Evolutionary conservation across 1,140 invertebrate species (phyloP).

Genomic region (Drosophila pandora): DNA sequence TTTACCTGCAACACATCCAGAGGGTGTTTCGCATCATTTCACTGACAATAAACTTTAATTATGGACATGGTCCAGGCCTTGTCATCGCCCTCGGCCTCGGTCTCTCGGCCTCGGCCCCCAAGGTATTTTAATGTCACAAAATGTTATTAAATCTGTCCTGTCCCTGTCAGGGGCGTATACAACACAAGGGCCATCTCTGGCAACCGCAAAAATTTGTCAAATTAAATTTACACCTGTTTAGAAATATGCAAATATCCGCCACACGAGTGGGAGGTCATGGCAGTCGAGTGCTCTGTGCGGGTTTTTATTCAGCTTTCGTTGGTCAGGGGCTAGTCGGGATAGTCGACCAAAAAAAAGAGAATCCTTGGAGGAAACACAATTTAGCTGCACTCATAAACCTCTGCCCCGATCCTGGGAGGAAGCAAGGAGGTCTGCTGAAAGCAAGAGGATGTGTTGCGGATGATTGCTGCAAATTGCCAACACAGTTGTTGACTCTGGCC

Average conservation of each 20-base stretch:
- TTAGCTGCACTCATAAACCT: constrained; percentile 44
- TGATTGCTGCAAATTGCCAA: constrained; percentile 71
- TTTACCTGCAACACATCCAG: constrained; percentile 9
- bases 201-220: constrained; percentile 52
- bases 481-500: constrained; percentile 52
- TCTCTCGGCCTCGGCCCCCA: not conserved
- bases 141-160: constrained; percentile 37
- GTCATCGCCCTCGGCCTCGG: not conserved
- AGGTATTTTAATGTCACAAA: constrained; percentile 31
- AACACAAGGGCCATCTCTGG: constrained; percentile 3
- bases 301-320: constrained; percentile 5
- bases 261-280: not conserved
- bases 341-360: constrained; percentile 19
- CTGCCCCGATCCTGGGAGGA: constrained; percentile 6
- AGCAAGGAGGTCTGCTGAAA: constrained; percentile 4
- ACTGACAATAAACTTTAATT: constrained; percentile 52
- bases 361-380: constrained; percentile 22
- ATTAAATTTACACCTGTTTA: constrained; percentile 57
- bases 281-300: not conserved
- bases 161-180: not conserved
- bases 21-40: constrained; percentile 10
- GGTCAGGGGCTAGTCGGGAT: constrained; percentile 19
- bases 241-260: constrained; percentile 43
- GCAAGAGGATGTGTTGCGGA: constrained; percentile 34
- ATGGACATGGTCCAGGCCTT: constrained; percentile 24